Conservation (phyloP, 2,888 invertebrate genomes). For the Gastrophysa polygoni region DNA sequence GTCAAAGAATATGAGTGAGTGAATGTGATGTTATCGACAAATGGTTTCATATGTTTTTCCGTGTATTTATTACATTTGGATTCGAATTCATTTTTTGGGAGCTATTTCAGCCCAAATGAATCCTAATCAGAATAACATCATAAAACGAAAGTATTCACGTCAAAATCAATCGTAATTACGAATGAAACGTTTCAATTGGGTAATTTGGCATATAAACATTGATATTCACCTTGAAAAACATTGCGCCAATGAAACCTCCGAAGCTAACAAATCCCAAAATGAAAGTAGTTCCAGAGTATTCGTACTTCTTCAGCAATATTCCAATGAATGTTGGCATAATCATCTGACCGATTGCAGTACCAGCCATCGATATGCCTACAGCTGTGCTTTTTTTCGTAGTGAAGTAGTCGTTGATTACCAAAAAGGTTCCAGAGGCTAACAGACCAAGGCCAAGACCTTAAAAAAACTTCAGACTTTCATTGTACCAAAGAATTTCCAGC, state of each 20-base stretch:
- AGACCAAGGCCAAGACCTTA: slow-evolving; percentile 72
- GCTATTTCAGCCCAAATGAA: too few species aligned
- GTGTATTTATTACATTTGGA: too few species aligned
- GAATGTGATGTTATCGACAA: too few species aligned
- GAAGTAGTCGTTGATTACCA: slow-evolving; percentile 75
- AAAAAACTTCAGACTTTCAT: slow-evolving; percentile 3
- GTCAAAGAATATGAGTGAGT: slow-evolving; percentile 11
- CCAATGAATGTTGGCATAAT: slow-evolving; percentile 75
- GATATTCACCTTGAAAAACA: slow-evolving; percentile 60
- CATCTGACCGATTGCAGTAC: slow-evolving; percentile 77
- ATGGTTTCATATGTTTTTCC: too few species aligned
- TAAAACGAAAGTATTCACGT: too few species aligned
- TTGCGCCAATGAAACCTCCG: slow-evolving; percentile 62
- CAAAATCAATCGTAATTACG: too few species aligned
- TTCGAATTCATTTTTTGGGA: too few species aligned
- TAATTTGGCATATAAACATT: too few species aligned
- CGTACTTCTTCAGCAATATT: slow-evolving; percentile 68
- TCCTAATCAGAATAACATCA: too few species aligned
- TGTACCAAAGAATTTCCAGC: too few species aligned
- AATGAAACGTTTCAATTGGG: too few species aligned
- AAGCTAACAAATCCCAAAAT: slow-evolving; percentile 68
- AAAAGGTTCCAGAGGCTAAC: slow-evolving; percentile 73
- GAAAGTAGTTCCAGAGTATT: slow-evolving; percentile 68
- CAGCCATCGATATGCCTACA: slow-evolving; percentile 77
- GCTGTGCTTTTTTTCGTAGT: slow-evolving; percentile 70